Conservation (phyloP, 2,888 invertebrate species). For the Drosophila prolongata region DNA sequence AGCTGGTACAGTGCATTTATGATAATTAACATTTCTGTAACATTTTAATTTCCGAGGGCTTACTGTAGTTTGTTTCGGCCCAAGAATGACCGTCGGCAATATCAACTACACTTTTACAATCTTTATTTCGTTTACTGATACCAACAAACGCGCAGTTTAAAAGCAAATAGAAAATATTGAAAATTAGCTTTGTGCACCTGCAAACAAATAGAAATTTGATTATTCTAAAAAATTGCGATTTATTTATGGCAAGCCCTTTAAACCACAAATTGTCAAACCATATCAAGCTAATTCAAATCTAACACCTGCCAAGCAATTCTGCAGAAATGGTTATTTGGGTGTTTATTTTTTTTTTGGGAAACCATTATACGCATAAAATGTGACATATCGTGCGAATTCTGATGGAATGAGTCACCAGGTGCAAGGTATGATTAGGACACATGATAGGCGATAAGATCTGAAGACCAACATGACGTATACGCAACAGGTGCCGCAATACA, state of each 20-base stretch:
- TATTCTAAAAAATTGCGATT: slow-evolving; percentile 18
- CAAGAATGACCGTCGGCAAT: slow-evolving; percentile 19
- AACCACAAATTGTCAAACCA: slow-evolving; percentile 3
- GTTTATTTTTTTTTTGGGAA: too few species aligned
- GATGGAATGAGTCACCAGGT: slow-evolving; percentile 11
- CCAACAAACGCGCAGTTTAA: slow-evolving; percentile 13
- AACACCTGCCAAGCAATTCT: slow-evolving; percentile 11
- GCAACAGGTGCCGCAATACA: slow-evolving; percentile 21
- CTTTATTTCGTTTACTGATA: slow-evolving; percentile 25
- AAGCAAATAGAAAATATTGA: slow-evolving; percentile 4
- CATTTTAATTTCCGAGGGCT: background rate
- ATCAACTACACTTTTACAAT: slow-evolving; percentile 17
- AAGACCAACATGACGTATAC: slow-evolving; percentile 35
- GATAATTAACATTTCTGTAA: too few species aligned
- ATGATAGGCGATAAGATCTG: slow-evolving; percentile 28
- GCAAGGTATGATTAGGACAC: slow-evolving; percentile 1
- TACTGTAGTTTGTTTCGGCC: slow-evolving; percentile 13
- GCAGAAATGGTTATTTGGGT: background rate
- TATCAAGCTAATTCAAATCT: background rate
- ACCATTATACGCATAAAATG: background rate
- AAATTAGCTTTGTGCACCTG: slow-evolving; percentile 26
- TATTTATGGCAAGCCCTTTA: slow-evolving; percentile 22
- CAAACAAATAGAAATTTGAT: slow-evolving; percentile 10
- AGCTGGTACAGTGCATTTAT: too few species aligned
- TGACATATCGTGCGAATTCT: slow-evolving; percentile 5